Evolutionary conservation across 1,140 invertebrate genomes (phyloP).

Genomic region (Ips nitidus): DNA sequence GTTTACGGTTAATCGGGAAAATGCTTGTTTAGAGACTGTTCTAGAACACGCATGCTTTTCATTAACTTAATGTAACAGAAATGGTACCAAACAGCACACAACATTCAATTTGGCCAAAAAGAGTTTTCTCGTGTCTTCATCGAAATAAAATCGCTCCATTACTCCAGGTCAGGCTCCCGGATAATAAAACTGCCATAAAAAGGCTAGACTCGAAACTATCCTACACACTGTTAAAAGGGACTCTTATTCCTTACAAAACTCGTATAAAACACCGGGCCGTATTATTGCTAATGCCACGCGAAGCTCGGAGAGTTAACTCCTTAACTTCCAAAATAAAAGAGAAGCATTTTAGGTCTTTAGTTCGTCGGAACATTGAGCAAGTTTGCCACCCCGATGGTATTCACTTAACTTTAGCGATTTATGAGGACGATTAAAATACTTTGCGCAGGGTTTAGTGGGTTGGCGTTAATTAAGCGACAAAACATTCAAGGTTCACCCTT

Average conservation of each 20-base stretch:
- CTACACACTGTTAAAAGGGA: not conserved
- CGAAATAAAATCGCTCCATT: too few species aligned
- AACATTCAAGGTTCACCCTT: not conserved
- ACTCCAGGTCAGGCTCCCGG: too few species aligned
- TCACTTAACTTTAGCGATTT: slow-evolving; percentile 10
- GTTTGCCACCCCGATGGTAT: slow-evolving; percentile 8
- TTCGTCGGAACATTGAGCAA: slow-evolving; percentile 3
- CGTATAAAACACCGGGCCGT: slow-evolving; percentile 6
- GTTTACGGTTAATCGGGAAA: too few species aligned
- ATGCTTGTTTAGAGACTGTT: too few species aligned
- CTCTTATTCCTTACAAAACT: not conserved
- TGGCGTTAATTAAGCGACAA: slow-evolving; percentile 7
- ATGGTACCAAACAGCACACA: too few species aligned
- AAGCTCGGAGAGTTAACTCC: slow-evolving; percentile 4
- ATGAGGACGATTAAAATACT: slow-evolving; percentile 12
- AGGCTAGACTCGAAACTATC: not conserved
- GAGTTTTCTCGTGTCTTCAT: too few species aligned
- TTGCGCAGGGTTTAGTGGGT: slow-evolving; percentile 7
- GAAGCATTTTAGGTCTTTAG: slow-evolving; percentile 1
- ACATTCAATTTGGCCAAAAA: too few species aligned
- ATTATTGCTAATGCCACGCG: slow-evolving; percentile 7
- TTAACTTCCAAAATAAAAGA: slow-evolving; percentile 8
- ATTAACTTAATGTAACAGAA: too few species aligned
- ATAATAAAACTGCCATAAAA: slow-evolving; percentile 1
- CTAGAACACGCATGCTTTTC: too few species aligned